Evolutionary conservation across 2,888 invertebrate species (phyloP).

Genomic region (Lottia gigantea): DNA sequence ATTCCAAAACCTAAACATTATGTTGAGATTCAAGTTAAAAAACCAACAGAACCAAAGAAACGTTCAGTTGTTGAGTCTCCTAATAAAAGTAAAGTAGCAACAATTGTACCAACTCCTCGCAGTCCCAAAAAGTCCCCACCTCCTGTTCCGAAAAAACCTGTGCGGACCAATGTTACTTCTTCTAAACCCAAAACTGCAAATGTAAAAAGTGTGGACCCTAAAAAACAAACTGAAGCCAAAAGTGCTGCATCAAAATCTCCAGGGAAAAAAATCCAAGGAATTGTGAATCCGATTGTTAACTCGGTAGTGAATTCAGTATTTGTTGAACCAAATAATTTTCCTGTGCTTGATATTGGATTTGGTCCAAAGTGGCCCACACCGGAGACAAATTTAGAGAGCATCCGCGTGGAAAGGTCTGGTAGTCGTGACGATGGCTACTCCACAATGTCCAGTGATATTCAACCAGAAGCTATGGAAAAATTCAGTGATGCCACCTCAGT

Average conservation of each 20-base stretch:
- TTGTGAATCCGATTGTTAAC: slow-evolving; percentile 5
- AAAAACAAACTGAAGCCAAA: background rate
- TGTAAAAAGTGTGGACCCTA: background rate
- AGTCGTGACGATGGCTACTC: slow-evolving; percentile 63
- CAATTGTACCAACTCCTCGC: slow-evolving; percentile 10
- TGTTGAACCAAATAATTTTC: background rate
- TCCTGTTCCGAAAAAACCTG: slow-evolving; percentile 38
- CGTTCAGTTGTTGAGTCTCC: background rate
- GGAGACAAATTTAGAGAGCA: slow-evolving; percentile 48
- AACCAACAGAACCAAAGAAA: background rate
- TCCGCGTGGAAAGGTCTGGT: slow-evolving; percentile 56
- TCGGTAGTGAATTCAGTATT: background rate
- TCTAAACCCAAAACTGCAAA: background rate
- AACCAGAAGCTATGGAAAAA: slow-evolving; percentile 54
- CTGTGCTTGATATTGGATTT: background rate
- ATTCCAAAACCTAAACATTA: background rate
- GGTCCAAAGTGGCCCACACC: slow-evolving; percentile 33
- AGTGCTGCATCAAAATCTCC: background rate
- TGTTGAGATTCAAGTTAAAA: slow-evolving; percentile 8
- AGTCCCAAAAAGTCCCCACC: slow-evolving; percentile 33
- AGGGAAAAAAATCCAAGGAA: background rate
- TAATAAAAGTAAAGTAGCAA: slow-evolving; percentile 13
- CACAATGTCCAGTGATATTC: slow-evolving; percentile 62
- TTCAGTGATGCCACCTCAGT: slow-evolving; percentile 41
- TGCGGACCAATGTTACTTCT: background rate